Conservation (phyloP, 2,113 vertebrate genomes). For the Tragelaphus buxtoni region DNA sequence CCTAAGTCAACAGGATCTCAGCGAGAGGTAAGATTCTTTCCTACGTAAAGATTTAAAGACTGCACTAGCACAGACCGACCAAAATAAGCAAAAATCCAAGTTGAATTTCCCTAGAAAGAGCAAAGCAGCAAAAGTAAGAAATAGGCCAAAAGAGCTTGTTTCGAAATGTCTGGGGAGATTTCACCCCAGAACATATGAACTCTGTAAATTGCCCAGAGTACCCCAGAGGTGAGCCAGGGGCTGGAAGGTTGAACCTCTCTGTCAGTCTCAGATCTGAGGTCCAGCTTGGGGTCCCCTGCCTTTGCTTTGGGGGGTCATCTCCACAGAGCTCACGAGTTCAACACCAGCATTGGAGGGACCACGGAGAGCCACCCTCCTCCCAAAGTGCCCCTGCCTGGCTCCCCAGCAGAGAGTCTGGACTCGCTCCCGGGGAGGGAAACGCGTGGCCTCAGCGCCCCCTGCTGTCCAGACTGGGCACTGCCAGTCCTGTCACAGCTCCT, state of each 20-base stretch:
- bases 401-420: accelerated
- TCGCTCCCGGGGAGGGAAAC: neutral
- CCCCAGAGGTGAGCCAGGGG: neutral
- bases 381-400: accelerated
- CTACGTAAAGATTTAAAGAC: neutral
- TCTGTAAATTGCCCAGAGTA: neutral
- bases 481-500: neutral
- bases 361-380: neutral
- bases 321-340: neutral
- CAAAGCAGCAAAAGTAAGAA: neutral
- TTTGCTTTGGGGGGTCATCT: neutral
- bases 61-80: accelerated
- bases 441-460: neutral
- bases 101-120: neutral
- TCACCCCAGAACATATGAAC: neutral
- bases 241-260: neutral
- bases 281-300: neutral
- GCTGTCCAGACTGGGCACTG: neutral
- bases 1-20: neutral
- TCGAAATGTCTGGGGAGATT: neutral
- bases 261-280: accelerated
- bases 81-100: neutral
- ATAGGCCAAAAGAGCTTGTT: neutral
- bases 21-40: neutral
- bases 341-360: neutral